These are phyloP conservation scores for Drosophila gunungcola DNA, from an alignment of 1,140 invertebrate species.

Conservation along the genomic window DNA sequence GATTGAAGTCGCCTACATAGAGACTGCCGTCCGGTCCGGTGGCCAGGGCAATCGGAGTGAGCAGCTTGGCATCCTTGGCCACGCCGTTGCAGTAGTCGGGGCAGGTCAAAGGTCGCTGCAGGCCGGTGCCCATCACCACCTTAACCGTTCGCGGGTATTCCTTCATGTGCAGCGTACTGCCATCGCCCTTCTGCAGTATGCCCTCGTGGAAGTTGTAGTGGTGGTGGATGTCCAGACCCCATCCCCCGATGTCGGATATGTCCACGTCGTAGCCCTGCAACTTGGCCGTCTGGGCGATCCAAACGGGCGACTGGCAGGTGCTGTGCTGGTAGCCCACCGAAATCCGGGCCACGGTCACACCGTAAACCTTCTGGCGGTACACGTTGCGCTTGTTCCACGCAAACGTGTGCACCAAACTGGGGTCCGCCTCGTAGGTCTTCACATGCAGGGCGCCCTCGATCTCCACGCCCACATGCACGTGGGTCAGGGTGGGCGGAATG, in stretches of 20 bases:
- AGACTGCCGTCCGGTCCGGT: constrained; percentile 97
- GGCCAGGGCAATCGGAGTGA: constrained; percentile 96
- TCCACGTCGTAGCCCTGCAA: constrained; percentile 98
- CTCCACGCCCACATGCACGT: constrained; percentile 95
- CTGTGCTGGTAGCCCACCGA: constrained; percentile 98
- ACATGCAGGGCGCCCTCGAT: constrained; percentile 96
- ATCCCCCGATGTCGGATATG: constrained; percentile 98
- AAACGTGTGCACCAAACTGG: constrained; percentile 96
- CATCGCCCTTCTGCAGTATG: constrained; percentile 98
- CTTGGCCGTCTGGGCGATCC: constrained; percentile 96
- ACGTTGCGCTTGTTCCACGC: constrained; percentile 99
- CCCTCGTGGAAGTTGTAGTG: constrained; percentile 99
- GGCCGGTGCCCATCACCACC: constrained; percentile 96
- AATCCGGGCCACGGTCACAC: constrained; percentile 93
- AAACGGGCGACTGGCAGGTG: constrained; percentile 93
- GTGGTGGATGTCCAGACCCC: constrained; percentile 99
- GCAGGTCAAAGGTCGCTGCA: constrained; percentile 91
- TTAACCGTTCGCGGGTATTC: constrained; percentile 95
- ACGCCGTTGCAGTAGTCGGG: constrained; percentile 93
- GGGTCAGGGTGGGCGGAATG: constrained; percentile 91
- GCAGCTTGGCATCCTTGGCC: constrained; percentile 93
- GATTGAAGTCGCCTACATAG: constrained; percentile 98
- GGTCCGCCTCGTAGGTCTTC: constrained; percentile 97
- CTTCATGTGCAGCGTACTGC: constrained; percentile 96
- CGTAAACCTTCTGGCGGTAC: constrained; percentile 98